These are phyloP conservation scores for Plodia interpunctella DNA, from an alignment of 1,140 invertebrate genomes.

Conservation along the genomic window DNA sequence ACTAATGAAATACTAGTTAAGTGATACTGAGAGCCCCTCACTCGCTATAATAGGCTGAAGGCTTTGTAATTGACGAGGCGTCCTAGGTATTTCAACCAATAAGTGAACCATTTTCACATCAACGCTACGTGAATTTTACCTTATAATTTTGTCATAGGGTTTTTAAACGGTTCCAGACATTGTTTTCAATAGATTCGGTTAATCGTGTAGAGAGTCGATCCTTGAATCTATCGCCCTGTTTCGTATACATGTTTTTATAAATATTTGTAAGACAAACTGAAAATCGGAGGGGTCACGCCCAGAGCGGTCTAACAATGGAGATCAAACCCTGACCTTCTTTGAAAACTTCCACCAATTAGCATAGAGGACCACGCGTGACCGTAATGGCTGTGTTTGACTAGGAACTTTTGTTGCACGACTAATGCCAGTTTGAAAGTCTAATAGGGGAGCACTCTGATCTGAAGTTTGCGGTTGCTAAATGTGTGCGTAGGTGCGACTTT, in stretches of 20 bases:
- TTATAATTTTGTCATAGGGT: no score
- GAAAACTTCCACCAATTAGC: constrained; percentile 30
- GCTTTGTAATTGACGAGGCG: neutral
- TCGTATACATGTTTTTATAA: no score
- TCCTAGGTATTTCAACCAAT: neutral
- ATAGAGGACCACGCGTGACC: constrained; percentile 18
- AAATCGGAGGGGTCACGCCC: constrained; percentile 17
- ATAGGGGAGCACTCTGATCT: neutral
- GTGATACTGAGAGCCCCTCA: neutral
- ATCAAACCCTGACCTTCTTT: constrained; percentile 23
- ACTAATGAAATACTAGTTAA: neutral
- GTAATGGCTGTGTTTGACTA: neutral
- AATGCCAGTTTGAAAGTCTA: neutral
- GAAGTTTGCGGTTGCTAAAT: no score
- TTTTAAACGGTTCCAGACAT: no score
- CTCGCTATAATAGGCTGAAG: neutral
- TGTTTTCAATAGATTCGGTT: no score
- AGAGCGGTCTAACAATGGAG: constrained; percentile 23
- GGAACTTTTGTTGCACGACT: neutral
- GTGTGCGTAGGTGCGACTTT: no score
- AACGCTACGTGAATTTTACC: neutral
- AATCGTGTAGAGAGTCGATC: no score
- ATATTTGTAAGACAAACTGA: neutral
- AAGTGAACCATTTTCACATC: neutral
- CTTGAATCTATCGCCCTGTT: no score